A percentile compares a stretch with the other conserved stretches of the same genome.
Conservation (phyloP, 2,113 vertebrate genomes). For the Rhegmatorhina hoffmannsi region DNA sequence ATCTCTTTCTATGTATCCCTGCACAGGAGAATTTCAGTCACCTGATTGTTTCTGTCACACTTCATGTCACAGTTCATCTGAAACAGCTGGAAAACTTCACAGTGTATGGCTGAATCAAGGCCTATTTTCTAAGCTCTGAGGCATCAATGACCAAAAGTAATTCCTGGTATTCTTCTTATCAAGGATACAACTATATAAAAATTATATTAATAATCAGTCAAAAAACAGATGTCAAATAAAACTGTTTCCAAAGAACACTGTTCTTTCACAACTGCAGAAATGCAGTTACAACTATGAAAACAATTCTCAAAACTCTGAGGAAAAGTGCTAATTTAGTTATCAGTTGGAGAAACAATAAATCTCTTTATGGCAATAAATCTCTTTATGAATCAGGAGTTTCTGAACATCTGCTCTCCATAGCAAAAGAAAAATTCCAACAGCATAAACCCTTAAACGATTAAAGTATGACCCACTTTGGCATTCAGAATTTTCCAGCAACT, state of each 20-base stretch:
- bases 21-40: background rate
- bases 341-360: background rate
- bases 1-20: background rate
- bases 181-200: background rate
- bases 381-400: background rate
- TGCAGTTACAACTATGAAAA: background rate
- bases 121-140: background rate
- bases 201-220: background rate
- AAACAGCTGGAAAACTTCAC: background rate
- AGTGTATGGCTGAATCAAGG: background rate
- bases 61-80: background rate
- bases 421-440: constrained; percentile 9
- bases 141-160: background rate
- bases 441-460: background rate
- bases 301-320: background rate
- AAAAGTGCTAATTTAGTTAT: background rate
- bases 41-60: background rate
- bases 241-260: background rate
- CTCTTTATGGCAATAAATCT: background rate
- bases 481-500: constrained; percentile 46
- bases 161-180: background rate
- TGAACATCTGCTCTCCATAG: constrained; percentile 27
- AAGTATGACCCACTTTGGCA: constrained; percentile 16
- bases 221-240: background rate
- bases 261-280: background rate